Evolutionary conservation across 2,888 invertebrate species (phyloP), one percentile per base, ranked within the genome.

Genomic region (Folsomia manolachei): DNA sequence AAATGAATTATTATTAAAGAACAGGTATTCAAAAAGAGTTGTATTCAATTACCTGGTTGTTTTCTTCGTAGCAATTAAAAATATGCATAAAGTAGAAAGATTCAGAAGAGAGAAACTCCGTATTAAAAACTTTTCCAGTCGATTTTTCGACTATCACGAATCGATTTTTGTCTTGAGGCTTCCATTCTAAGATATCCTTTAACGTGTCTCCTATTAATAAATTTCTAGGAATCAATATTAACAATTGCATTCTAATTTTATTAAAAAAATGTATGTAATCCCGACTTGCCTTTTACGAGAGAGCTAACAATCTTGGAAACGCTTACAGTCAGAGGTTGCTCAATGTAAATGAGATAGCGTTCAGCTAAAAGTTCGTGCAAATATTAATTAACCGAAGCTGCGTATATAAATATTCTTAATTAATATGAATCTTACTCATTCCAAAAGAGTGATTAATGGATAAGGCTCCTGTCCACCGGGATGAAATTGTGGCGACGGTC

Each of bases 381-480:
- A n/a, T n/a, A n/a, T n/a, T n/a, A n/a, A n/a, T n/a, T n/a, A n/a
- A n/a, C n/a, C n/a, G n/a, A n/a, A n/a, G n/a, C n/a, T n/a, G n/a
- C n/a, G n/a, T n/a, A n/a, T n/a, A n/a, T n/a, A n/a, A n/a, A n/a
- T n/a, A n/a, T n/a, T n/a, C n/a, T n/a, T n/a, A n/a, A n/a, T n/a
- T n/a, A n/a, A n/a, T n/a, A n/a, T n/a, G n/a, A n/a, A n/a, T n/a
- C n/a, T n/a, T n/a, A n/a, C n/a, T 84, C 81, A 87, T 83, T 21
- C 84, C 86, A 78, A 87, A 87, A 75, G 86, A 86, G 81, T 87
- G 87, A 76, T 84, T 84, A 82, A 86, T 87, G 14, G 82, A 81
- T 68, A 83, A 81, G 74, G 79, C 79, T 1, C 83, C 82, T 27
- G 81, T 83, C 79, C 82, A 82, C 53, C 82, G 81, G 19, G 83